Conservation (phyloP, 37 sponge, comb jelly and placozoan species). For the Spongilla lacustris region DNA sequence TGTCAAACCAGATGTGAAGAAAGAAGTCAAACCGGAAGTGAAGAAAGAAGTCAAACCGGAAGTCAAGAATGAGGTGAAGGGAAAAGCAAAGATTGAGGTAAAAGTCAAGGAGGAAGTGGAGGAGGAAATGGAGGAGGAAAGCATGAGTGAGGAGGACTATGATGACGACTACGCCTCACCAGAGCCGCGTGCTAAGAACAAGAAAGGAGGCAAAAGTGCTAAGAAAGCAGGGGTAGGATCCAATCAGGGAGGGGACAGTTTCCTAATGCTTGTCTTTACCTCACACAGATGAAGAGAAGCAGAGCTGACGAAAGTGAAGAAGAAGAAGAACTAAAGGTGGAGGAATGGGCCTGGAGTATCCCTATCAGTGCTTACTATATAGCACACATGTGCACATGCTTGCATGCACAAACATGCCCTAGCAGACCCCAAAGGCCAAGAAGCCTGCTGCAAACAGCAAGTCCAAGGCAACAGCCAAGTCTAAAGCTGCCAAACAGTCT, state of each 20-base stretch:
- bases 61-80: neutral
- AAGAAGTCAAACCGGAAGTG: neutral
- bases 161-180: neutral
- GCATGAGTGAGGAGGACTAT: neutral
- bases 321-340: neutral
- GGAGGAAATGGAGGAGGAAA: neutral
- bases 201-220: neutral
- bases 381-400: neutral
- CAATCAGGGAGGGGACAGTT: neutral
- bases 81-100: neutral
- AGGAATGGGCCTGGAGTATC: too few species aligned
- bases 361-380: too few species aligned
- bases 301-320: neutral
- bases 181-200: neutral
- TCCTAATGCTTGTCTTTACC: neutral
- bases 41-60: neutral
- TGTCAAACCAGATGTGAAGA: neutral
- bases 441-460: neutral
- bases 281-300: neutral
- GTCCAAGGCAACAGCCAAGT: neutral
- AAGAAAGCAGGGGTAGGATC: neutral
- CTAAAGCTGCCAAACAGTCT: neutral
- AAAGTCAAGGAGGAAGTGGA: slow-evolving; percentile 12
- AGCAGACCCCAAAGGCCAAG: neutral
- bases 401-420: neutral